Conservation (phyloP, 2,797 vertebrate genomes). For the Carapus acus region DNA sequence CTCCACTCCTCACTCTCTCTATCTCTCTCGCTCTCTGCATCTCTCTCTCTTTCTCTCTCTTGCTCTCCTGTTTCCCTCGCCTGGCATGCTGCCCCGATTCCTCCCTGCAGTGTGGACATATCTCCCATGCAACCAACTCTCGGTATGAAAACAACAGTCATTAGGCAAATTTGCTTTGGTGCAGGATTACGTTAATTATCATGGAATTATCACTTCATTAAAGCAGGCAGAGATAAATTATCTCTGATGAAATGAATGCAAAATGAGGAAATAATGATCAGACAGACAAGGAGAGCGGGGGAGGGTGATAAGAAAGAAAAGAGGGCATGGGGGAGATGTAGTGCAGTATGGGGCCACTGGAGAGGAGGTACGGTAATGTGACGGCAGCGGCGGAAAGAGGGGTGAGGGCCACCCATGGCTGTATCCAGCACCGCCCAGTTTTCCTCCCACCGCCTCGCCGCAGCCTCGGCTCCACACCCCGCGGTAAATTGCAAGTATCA, state of each 20-base stretch:
- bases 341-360: constrained; percentile 28
- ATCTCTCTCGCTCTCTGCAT: no score
- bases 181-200: constrained; percentile 78
- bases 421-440: constrained; percentile 41
- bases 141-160: constrained; percentile 76
- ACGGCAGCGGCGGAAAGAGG: constrained; percentile 40
- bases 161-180: constrained; percentile 79
- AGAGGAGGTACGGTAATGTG: no score
- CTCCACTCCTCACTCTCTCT: constrained; percentile 41
- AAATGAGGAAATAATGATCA: constrained; percentile 74
- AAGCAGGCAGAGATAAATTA: constrained; percentile 76
- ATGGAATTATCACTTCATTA: constrained; percentile 79
- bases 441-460: constrained; percentile 40
- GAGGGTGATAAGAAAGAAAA: constrained; percentile 59
- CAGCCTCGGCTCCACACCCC: constrained; percentile 37
- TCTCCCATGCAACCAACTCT: constrained; percentile 62
- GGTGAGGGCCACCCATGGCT: constrained; percentile 56
- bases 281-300: constrained; percentile 17
- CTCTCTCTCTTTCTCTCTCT: constrained; percentile 41
- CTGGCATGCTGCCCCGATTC: constrained; percentile 56
- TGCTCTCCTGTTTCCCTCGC: constrained; percentile 40
- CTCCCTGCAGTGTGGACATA: constrained; percentile 60
- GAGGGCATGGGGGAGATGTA: constrained; percentile 43
- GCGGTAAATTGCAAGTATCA: constrained; percentile 62
- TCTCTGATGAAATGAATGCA: constrained; percentile 72